Percentiles rank a stretch among this genome's conserved stretches.
These are phyloP conservation scores for Ectropis grisescens DNA, from an alignment of 1,140 invertebrate genomes.

Conservation along the genomic window DNA sequence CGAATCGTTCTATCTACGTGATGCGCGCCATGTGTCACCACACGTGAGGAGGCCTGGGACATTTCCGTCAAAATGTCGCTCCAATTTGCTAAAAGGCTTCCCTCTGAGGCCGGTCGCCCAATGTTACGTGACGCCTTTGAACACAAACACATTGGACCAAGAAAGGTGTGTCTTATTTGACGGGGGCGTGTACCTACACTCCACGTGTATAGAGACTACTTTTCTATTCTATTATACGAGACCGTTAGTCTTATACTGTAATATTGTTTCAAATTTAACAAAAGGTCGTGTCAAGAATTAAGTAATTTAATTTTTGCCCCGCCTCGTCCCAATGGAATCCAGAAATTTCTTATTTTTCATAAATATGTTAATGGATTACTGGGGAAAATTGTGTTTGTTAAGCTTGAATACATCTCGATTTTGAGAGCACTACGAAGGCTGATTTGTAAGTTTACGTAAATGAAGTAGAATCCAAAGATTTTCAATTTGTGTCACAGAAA, in stretches of 20 bases:
- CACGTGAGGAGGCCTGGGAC: background rate
- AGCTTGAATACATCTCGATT: no score
- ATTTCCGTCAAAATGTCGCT: slow-evolving; percentile 16
- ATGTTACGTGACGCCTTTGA: slow-evolving; percentile 32
- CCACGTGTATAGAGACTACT: background rate
- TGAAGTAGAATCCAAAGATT: no score
- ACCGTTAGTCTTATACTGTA: background rate
- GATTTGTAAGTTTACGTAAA: no score
- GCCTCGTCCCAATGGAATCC: no score
- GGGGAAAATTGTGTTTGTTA: no score
- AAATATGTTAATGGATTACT: no score
- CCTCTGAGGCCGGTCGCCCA: slow-evolving; percentile 18
- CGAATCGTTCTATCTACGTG: background rate
- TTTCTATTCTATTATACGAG: background rate
- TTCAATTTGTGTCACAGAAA: no score
- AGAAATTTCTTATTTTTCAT: no score
- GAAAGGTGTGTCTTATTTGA: slow-evolving; percentile 10
- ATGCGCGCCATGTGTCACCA: background rate
- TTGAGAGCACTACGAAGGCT: no score
- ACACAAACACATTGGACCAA: slow-evolving; percentile 18
- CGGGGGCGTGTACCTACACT: slow-evolving; percentile 3
- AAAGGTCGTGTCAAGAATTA: background rate
- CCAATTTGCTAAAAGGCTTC: slow-evolving; percentile 55
- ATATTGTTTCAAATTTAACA: background rate
- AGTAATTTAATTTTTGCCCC: background rate